Evolutionary conservation across 2,888 invertebrate genomes (phyloP).

Genomic region (Harpagoxenus sublaevis): DNA sequence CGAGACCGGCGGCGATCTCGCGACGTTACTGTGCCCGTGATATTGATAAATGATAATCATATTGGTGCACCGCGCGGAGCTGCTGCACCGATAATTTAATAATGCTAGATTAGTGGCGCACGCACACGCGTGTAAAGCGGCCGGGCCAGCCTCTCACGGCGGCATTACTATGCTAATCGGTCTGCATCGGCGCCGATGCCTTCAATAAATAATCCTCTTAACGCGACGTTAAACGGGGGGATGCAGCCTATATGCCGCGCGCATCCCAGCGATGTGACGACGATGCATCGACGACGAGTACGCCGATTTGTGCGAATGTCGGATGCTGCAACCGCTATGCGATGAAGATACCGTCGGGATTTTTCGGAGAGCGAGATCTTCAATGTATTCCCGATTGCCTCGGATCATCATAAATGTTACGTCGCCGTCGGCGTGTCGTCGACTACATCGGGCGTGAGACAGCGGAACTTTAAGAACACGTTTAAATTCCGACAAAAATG

Average conservation of each 20-base stretch:
- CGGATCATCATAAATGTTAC: constrained; percentile 32
- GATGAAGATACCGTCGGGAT: constrained; percentile 37
- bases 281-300: constrained; percentile 51
- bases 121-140: constrained; percentile 25
- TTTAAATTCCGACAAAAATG: constrained; percentile 11
- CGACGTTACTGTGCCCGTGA: constrained; percentile 65
- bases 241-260: constrained; percentile 8
- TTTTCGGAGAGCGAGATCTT: constrained; percentile 20
- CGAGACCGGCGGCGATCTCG: constrained; percentile 50
- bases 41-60: constrained; percentile 82
- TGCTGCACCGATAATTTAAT: constrained; percentile 80
- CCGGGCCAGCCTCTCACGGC: constrained; percentile 52
- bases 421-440: constrained; percentile 7
- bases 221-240: constrained; percentile 64
- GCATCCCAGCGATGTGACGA: neutral
- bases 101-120: constrained; percentile 76
- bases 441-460: neutral
- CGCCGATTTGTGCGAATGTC: constrained; percentile 53
- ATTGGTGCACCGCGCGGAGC: constrained; percentile 64
- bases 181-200: constrained; percentile 70
- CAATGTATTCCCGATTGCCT: constrained; percentile 11
- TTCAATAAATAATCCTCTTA: constrained; percentile 79
- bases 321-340: constrained; percentile 30
- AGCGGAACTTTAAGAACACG: neutral
- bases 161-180: constrained; percentile 79